Evolutionary conservation across 2,888 invertebrate species (phyloP).

Genomic region (Hofmannophila pseudospretella): DNA sequence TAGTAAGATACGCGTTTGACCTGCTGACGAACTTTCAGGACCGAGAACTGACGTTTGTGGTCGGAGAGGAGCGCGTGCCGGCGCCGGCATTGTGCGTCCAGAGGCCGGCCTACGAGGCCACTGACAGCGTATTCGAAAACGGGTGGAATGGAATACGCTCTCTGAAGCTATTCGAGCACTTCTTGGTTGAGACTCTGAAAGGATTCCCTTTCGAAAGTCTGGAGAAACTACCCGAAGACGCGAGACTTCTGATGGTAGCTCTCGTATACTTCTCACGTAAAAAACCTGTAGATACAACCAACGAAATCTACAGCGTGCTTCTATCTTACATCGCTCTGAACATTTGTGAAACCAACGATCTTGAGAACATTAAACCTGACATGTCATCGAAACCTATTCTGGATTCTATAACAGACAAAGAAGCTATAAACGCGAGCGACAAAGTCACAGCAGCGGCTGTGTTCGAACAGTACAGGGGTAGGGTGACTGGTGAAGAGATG

Average conservation of each 20-base stretch:
- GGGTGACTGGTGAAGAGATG: conserved; percentile 6
- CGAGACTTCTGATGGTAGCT: conserved; percentile 27
- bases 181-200: conserved; percentile 16
- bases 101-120: conserved; percentile 26
- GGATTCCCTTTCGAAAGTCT: conserved; percentile 17
- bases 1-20: conserved; percentile 36
- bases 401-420: conserved; percentile 7
- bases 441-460: conserved; percentile 14
- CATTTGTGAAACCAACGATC: conserved; percentile 2
- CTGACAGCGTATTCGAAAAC: conserved; percentile 30
- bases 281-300: conserved; percentile 15
- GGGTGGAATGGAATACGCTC: conserved; percentile 29
- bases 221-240: conserved; percentile 21
- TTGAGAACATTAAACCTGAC: background rate
- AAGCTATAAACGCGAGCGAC: conserved; percentile 10
- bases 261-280: conserved; percentile 30
- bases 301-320: conserved; percentile 26
- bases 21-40: conserved; percentile 31
- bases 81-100: conserved; percentile 7
- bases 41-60: conserved; percentile 3
- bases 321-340: conserved; percentile 29
- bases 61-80: background rate
- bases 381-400: background rate
- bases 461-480: conserved; percentile 18
- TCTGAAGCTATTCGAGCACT: conserved; percentile 23